Base-by-base conservation (phyloP, 2,797 vertebrate genomes). In the Peromyscus nudipes region DNA sequence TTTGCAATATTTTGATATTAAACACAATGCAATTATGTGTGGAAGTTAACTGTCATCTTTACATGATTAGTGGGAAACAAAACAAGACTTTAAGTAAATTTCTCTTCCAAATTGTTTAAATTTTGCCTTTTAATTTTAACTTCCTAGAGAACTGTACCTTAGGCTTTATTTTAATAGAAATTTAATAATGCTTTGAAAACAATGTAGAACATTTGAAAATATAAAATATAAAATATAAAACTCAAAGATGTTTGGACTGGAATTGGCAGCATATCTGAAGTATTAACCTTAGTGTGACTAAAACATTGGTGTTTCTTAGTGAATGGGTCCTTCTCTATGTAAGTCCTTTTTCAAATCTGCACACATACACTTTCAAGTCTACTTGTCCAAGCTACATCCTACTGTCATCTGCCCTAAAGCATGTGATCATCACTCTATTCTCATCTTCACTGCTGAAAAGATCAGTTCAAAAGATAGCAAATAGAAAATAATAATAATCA, bases 101-200 rank as follows among this genome's bases (percentile, higher is more conserved):
- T 86, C 75, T 49, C 6, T 94, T 87, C 57, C 57, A 75, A 85
- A 91, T 43, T 88, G 43, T 13, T 76, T 94, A 71, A 75, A 29
- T 57, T 79, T 95, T 93, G 6, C 31, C 27, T 73, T 92, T 87
- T 4, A 34, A 17, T 87, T 89, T 93, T 92, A 69, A 92, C 21
- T 84, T 81, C 21, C 64, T 34, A 62, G 10, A 46, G 80, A 88
- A 84, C 75, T 84, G 1, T 43, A 49, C 3, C 5, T 27, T 96
- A 25, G 4, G 9, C 11, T 96, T 79, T 69, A 65, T 92, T 96
- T 89, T 43, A 62, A 64, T 89, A 71, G 14, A 49, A 76, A 81
- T 2, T 27, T 34, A 84, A 57, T 69, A 40, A 79, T 75, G 85
- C 21, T 94, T 95, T 92, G 49, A 94, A 21, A 88, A 85, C 3